Percentiles rank a stretch among this genome's conserved stretches.
phyloP scores from a whole-genome alignment of 1,140 invertebrate species.

The Drosophila ananassae region DNA sequence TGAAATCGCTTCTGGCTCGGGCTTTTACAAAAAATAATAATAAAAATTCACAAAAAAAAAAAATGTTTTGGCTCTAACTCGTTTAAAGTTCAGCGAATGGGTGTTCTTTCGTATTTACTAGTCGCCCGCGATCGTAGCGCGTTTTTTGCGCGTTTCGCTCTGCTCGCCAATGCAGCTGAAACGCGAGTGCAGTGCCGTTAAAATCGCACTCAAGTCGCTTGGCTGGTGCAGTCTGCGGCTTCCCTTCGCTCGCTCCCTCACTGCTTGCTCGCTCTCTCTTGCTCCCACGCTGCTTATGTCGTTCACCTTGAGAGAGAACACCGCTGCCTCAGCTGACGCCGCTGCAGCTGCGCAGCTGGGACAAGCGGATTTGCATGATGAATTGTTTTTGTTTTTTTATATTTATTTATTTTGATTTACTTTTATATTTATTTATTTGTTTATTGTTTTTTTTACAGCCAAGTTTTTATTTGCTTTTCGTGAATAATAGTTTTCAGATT shows the following conservation, averaged over 20 bases:
- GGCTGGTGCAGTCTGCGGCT: background rate
- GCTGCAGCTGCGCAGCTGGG: constrained; percentile 68
- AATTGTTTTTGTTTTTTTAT: constrained; percentile 14
- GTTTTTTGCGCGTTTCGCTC: constrained; percentile 26
- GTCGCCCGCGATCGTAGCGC: constrained; percentile 13
- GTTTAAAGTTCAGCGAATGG: constrained; percentile 11
- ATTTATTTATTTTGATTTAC: constrained; percentile 1
- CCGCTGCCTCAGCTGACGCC: constrained; percentile 35
- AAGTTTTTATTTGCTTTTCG: constrained; percentile 4
- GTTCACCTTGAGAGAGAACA: constrained; percentile 40
- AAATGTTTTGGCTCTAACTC: background rate
- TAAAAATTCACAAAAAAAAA: background rate
- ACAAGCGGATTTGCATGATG: constrained; percentile 51
- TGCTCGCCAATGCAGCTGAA: constrained; percentile 55
- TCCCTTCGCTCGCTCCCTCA: background rate
- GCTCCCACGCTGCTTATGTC: constrained; percentile 2
- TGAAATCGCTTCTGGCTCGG: background rate
- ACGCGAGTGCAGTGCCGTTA: constrained; percentile 64
- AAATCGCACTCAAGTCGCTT: constrained; percentile 2
- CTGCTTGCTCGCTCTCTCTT: constrained; percentile 14
- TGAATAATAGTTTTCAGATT: background rate
- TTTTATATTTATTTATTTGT: background rate
- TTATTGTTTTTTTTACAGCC: background rate
- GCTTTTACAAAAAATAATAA: background rate
- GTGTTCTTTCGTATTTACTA: constrained; percentile 8